Evolutionary conservation across 2,797 vertebrate genomes (phyloP).

Genomic region (Xenops minutus): DNA sequence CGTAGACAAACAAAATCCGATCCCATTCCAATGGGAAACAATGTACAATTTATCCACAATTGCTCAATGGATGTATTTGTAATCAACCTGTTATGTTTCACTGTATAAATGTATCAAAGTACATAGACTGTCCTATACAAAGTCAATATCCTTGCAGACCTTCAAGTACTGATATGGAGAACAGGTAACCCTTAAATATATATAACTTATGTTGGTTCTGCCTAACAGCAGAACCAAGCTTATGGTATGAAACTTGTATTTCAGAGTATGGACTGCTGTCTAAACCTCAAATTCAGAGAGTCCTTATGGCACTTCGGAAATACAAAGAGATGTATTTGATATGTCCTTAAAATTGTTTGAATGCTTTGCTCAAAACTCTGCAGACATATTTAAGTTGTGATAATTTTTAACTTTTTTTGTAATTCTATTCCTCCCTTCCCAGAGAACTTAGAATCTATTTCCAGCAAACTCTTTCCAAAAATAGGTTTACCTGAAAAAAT

Average conservation of each 20-base stretch:
- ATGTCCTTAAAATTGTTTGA: neutral
- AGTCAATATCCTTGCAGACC: neutral
- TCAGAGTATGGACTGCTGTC: neutral
- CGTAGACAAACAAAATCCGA: neutral
- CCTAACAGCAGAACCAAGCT: neutral
- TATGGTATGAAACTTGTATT: neutral
- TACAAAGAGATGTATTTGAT: neutral
- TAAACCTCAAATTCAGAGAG: neutral
- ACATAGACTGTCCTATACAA: neutral
- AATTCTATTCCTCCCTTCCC: neutral
- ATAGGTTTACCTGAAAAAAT: slow-evolving; percentile 91
- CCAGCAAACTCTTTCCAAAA: neutral
- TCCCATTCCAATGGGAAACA: neutral
- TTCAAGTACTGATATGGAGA: neutral
- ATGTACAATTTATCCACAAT: neutral
- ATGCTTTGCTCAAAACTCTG: neutral
- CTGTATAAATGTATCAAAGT: neutral
- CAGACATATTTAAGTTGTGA: neutral
- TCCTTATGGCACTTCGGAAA: neutral
- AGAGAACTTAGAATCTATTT: neutral
- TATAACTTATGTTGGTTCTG: neutral
- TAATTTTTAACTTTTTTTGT: neutral
- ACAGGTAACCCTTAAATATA: neutral
- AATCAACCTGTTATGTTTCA: neutral
- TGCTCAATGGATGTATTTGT: neutral